Evolutionary conservation across 2,797 vertebrate genomes (phyloP).

Genomic region (Squalus acanthias): DNA sequence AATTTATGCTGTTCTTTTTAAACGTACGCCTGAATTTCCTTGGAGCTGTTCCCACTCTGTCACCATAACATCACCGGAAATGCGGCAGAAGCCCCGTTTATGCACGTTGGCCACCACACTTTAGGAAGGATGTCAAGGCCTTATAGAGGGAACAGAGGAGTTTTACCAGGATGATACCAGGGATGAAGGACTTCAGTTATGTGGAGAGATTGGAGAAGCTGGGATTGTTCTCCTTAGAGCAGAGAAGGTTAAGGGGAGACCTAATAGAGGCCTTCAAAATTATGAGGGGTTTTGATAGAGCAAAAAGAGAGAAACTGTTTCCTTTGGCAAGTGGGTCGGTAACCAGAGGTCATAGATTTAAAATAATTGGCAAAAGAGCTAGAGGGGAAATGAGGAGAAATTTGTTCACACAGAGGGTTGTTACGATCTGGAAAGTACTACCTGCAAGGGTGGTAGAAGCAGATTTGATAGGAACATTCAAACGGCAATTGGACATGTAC

Average conservation of each 20-base stretch:
- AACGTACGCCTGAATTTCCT: not conserved
- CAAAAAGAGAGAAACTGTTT: not conserved
- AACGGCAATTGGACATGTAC: not conserved
- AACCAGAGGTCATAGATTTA: not conserved
- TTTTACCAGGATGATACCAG: not conserved
- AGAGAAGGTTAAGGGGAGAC: not conserved
- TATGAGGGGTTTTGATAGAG: not conserved
- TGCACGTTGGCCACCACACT: not conserved
- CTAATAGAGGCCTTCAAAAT: not conserved
- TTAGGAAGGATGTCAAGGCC: not conserved
- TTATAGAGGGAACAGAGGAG: not conserved
- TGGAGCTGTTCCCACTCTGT: not conserved
- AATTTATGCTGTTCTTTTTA: not conserved
- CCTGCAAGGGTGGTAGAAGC: not conserved
- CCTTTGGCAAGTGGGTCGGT: not conserved
- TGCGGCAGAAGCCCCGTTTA: not conserved
- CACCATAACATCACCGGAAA: not conserved
- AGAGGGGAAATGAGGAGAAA: not conserved
- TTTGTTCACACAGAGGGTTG: not conserved
- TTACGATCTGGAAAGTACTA: not conserved
- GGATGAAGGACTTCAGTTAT: not conserved
- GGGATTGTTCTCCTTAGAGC: not conserved
- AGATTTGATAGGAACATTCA: not conserved
- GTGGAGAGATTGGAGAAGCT: not conserved
- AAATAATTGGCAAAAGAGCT: not conserved